Conservation (phyloP, 1,140 invertebrate genomes). For the Hyles vespertilio region DNA sequence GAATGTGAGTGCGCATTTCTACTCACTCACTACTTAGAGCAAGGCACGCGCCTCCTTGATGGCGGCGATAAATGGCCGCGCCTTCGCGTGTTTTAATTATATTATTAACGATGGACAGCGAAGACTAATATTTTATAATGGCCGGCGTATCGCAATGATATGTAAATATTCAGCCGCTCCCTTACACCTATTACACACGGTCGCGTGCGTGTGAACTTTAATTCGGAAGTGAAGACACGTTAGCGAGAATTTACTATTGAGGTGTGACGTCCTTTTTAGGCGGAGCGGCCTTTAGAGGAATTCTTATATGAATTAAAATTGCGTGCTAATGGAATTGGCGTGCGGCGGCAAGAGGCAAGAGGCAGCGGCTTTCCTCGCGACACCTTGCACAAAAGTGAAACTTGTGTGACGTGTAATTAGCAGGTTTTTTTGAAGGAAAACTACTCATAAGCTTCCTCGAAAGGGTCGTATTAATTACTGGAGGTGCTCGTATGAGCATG, state of each 20-base stretch:
- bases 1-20: background rate
- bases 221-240: slow-evolving; percentile 63
- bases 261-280: slow-evolving; percentile 47
- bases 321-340: slow-evolving; percentile 30
- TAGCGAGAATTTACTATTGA: slow-evolving; percentile 54
- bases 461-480: slow-evolving; percentile 71
- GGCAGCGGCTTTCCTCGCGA: too few relatives aligned
- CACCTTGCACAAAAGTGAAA: slow-evolving; percentile 12
- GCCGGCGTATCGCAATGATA: slow-evolving; percentile 67
- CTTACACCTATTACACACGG: slow-evolving; percentile 47
- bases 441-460: slow-evolving; percentile 73
- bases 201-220: slow-evolving; percentile 61
- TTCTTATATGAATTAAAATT: slow-evolving; percentile 28
- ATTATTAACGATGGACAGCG: slow-evolving; percentile 64
- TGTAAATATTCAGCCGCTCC: slow-evolving; percentile 70
- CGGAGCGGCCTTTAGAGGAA: slow-evolving; percentile 25
- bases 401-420: slow-evolving; percentile 65
- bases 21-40: background rate
- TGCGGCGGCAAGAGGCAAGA: slow-evolving; percentile 7
- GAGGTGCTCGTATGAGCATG: slow-evolving; percentile 60
- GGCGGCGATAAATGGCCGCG: slow-evolving; percentile 57
- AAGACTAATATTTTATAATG: slow-evolving; percentile 73
- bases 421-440: slow-evolving; percentile 67
- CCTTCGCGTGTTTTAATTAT: slow-evolving; percentile 73
- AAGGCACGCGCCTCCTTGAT: slow-evolving; percentile 38